Base-by-base conservation (phyloP, 2,888 invertebrate species). In the Gortyna flavago region DNA sequence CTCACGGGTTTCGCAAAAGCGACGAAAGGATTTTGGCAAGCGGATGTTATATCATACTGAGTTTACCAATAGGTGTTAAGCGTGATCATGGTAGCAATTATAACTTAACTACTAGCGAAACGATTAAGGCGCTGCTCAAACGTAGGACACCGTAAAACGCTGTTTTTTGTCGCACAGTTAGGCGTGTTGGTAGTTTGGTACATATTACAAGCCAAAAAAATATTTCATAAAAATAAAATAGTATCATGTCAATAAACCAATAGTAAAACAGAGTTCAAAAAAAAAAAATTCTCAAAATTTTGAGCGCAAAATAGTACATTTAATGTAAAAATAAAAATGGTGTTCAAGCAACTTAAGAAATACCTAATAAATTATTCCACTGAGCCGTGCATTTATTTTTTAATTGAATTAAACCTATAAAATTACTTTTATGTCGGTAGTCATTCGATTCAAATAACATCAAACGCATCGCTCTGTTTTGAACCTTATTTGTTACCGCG, bases 1-100 rank as follows among this genome's bases (percentile, higher is more conserved):
- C 21, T 81, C 25, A 59, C 38, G 25, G n/a, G 7, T 59, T 76
- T 76, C 38, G 32, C n/a, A 75, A 81, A 48, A 76, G 32, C 38
- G 48, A 51, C 48, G 59, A 41, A 41, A 48, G 18, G 48, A 57
- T 64, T 59, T 41, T 38, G 25, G 6, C n/a, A 35, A 48, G n/a
- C 75, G 65, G 48, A 79, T 76, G 41, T 76, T 57, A 59, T 76
- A 25, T 48, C 62, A 64, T 41, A 59, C 2, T 57, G 44, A 54
- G 57, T 51, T 82, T 76, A 51, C 65, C 21, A 41, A 82, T 77
- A 35, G 48, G n/a, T 64, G 44, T 57, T 48, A 32, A 32, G 21
- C n/a, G 44, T 16, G 57, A 48, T 48, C n/a, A 81, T 74, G 18
- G 57, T 32, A 57, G 44, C 38, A 74, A 64, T 65, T 74, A 80